These are phyloP conservation scores for Tyrannus savana DNA, from an alignment of 2,113 vertebrate species.

Conservation along the genomic window DNA sequence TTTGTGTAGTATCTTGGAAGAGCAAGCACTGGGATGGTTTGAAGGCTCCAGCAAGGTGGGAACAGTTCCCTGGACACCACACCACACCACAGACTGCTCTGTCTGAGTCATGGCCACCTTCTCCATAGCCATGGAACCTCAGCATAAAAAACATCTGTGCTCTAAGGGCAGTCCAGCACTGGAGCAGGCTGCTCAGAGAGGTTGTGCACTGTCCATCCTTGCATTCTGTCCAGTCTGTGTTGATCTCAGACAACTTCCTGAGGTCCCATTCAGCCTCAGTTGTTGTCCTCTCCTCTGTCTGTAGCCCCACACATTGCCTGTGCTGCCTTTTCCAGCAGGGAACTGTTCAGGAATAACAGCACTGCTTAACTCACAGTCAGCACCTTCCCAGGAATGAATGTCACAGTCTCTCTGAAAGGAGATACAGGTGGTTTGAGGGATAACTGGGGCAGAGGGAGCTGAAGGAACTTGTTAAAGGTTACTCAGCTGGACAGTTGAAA, in stretches of 20 bases:
- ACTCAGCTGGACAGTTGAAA: neutral
- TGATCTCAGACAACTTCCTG: neutral
- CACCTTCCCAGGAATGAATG: neutral
- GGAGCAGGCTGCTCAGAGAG: neutral
- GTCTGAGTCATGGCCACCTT: rapidly evolving
- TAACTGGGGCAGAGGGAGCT: neutral
- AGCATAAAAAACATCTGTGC: no score
- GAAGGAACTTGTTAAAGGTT: neutral
- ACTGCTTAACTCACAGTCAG: neutral
- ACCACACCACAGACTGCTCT: rapidly evolving
- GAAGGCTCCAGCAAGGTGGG: neutral
- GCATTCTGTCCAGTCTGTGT: neutral
- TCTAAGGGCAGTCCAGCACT: neutral
- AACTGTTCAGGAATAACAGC: neutral
- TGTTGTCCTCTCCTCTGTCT: neutral
- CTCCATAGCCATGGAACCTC: neutral
- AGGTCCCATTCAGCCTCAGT: neutral
- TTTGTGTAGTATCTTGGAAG: neutral
- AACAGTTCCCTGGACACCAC: no score
- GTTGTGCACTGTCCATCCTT: neutral
- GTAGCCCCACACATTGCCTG: no score
- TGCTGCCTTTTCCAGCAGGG: neutral
- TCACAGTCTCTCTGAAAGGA: neutral
- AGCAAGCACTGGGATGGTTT: neutral
- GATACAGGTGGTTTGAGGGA: neutral